A percentile compares a stretch with the other conserved stretches of the same genome.
phyloP scores from a whole-genome alignment of 2,888 invertebrate genomes.

The Eupithecia abbreviata region DNA sequence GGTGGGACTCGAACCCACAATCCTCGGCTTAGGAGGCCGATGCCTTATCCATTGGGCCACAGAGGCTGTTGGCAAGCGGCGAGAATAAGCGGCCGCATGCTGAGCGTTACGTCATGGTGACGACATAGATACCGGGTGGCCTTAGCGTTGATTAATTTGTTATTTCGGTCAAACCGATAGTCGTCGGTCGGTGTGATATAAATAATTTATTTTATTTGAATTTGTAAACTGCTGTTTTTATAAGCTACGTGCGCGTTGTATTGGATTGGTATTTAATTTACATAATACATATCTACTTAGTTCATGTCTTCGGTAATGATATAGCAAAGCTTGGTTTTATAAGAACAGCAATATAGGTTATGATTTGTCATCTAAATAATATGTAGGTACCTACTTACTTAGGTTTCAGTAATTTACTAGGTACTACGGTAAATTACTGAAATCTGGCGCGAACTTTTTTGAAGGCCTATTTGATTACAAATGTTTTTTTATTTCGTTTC shows the following conservation, averaged over 20 bases:
- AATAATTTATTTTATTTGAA: slow-evolving; percentile 13
- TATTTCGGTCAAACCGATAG: slow-evolving; percentile 45
- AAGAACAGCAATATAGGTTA: neutral
- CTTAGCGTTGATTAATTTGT: slow-evolving; percentile 54
- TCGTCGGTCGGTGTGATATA: slow-evolving; percentile 26
- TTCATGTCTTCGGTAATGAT: neutral
- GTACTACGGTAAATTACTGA: no score
- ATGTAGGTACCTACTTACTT: neutral
- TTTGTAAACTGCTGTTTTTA: neutral
- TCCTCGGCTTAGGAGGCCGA: slow-evolving; percentile 94
- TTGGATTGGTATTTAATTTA: neutral
- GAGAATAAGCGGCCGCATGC: slow-evolving; percentile 85
- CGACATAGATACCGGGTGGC: slow-evolving; percentile 53
- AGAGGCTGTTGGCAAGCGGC: slow-evolving; percentile 93
- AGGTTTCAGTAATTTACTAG: no score
- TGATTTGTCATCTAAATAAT: neutral
- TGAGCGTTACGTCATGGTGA: slow-evolving; percentile 63
- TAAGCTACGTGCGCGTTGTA: neutral
- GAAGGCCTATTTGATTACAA: no score
- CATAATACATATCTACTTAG: neutral
- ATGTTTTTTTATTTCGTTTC: no score
- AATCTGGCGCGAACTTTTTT: no score
- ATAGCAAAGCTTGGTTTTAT: neutral
- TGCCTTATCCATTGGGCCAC: slow-evolving; percentile 94
- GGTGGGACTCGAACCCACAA: slow-evolving; percentile 94